Percentiles rank a stretch among this genome's conserved stretches.
phyloP scores from a whole-genome alignment of 2,888 invertebrate species.

The Nematopogon swammerdamellus region DNA sequence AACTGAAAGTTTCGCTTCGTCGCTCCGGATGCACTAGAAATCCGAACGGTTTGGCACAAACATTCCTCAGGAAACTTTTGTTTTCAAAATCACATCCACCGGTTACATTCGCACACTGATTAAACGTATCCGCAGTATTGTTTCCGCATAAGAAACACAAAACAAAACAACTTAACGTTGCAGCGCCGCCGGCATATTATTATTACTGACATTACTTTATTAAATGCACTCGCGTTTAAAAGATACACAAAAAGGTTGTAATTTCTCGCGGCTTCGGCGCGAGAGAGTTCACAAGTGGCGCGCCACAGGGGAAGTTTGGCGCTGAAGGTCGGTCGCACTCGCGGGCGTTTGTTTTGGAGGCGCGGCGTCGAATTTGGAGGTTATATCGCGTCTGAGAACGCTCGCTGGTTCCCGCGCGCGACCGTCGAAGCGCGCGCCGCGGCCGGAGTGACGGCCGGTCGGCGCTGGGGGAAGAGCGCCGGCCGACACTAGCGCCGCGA shows the following conservation, averaged over 20 bases:
- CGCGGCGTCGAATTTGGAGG: not conserved
- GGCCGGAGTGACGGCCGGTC: constrained; percentile 44
- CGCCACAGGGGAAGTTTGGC: not conserved
- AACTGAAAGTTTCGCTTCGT: too few relatives aligned
- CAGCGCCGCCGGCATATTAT: too few relatives aligned
- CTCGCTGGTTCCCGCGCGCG: constrained; percentile 16
- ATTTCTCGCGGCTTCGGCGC: not conserved
- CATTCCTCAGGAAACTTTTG: not conserved
- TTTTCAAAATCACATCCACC: not conserved
- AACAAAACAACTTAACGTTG: not conserved
- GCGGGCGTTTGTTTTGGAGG: not conserved
- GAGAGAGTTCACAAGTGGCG: not conserved
- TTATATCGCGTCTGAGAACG: not conserved
- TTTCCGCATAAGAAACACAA: not conserved
- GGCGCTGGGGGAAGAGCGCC: constrained; percentile 18
- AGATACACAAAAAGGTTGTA: not conserved
- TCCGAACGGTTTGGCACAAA: not conserved
- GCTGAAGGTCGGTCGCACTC: not conserved
- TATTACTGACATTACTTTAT: not conserved
- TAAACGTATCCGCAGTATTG: not conserved
- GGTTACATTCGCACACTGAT: not conserved
- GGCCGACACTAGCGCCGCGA: constrained; percentile 28
- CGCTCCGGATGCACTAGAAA: not conserved
- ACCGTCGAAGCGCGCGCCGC: constrained; percentile 41
- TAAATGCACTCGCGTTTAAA: not conserved